Percentiles rank a stretch among this genome's conserved stretches.
Evolutionary conservation across 2,797 vertebrate genomes (phyloP).

Genomic region (Micropoecilia bifurca): DNA sequence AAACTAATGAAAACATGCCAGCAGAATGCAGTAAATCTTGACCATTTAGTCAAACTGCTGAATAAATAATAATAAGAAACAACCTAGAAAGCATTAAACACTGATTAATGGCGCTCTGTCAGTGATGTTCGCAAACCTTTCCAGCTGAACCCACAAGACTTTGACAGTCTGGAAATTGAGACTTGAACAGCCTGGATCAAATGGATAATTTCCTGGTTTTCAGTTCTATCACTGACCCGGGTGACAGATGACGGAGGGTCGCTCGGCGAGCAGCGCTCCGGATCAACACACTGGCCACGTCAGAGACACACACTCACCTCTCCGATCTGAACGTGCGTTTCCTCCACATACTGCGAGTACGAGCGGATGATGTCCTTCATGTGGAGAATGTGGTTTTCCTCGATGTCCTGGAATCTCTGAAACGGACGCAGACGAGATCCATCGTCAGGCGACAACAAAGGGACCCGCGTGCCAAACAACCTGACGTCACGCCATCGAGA

Average conservation of each 20-base stretch:
- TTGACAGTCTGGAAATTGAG: constrained; percentile 35
- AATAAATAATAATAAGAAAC: constrained; percentile 42
- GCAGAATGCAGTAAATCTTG: constrained; percentile 14
- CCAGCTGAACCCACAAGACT: constrained; percentile 11
- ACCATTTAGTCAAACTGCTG: constrained; percentile 41
- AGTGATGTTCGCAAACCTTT: constrained; percentile 42
- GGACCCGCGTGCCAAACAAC: neutral
- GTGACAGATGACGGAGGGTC: constrained; percentile 73
- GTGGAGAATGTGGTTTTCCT: constrained; percentile 92
- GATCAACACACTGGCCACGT: constrained; percentile 66
- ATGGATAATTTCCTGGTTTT: constrained; percentile 68
- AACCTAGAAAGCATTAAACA: constrained; percentile 13
- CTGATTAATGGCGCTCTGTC: constrained; percentile 26
- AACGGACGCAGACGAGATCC: constrained; percentile 29
- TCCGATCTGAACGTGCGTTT: constrained; percentile 92
- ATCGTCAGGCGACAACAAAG: constrained; percentile 12
- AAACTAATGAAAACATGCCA: constrained; percentile 22
- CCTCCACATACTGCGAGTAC: constrained; percentile 91
- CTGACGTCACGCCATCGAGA: neutral
- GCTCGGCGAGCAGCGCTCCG: constrained; percentile 47
- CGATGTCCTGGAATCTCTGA: constrained; percentile 98
- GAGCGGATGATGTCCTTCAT: constrained; percentile 96
- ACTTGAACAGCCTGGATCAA: constrained; percentile 61
- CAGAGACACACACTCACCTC: constrained; percentile 85
- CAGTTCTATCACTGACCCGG: constrained; percentile 69